These are phyloP conservation scores for Fabriciana adippe DNA, from an alignment of 2,888 invertebrate species.

Conservation along the genomic window DNA sequence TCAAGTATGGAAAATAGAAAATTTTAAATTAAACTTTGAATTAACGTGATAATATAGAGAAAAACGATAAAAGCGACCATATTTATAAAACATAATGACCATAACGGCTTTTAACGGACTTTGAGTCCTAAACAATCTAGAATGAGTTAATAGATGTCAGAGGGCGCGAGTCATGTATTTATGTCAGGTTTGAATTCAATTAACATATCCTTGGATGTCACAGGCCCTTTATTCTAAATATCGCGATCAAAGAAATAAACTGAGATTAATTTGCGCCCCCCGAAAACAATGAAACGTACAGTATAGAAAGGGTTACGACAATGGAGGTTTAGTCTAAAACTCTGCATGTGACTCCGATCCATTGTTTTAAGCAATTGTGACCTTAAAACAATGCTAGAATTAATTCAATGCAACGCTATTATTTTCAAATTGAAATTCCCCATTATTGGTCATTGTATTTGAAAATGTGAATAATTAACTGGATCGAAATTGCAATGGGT, in stretches of 20 bases:
- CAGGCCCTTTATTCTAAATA: conserved; percentile 64
- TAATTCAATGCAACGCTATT: conserved; percentile 62
- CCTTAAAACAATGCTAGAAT: conserved; percentile 68
- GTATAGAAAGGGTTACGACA: conserved; percentile 70
- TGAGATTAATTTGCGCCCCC: conserved; percentile 78
- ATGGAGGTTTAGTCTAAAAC: conserved; percentile 75
- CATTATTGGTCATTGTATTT: conserved; percentile 40
- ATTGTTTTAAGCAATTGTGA: conserved; percentile 73
- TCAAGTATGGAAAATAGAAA: conserved; percentile 12
- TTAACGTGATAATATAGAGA: no score
- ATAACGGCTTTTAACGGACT: conserved; percentile 17
- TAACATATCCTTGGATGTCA: conserved; percentile 75
- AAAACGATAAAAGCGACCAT: background rate
- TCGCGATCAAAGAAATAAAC: conserved; percentile 77
- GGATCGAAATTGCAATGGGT: conserved; percentile 15
- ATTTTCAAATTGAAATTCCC: conserved; percentile 46
- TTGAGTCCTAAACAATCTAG: conserved; percentile 10
- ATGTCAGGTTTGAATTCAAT: conserved; percentile 42
- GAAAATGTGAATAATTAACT: conserved; percentile 29
- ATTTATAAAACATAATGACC: background rate
- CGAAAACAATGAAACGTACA: conserved; percentile 67
- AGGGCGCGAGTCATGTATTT: conserved; percentile 15
- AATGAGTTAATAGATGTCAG: conserved; percentile 2
- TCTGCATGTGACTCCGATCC: conserved; percentile 78
- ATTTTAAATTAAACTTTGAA: background rate